Evolutionary conservation across 2,113 vertebrate genomes (phyloP).

Genomic region (Pelobates fuscus): DNA sequence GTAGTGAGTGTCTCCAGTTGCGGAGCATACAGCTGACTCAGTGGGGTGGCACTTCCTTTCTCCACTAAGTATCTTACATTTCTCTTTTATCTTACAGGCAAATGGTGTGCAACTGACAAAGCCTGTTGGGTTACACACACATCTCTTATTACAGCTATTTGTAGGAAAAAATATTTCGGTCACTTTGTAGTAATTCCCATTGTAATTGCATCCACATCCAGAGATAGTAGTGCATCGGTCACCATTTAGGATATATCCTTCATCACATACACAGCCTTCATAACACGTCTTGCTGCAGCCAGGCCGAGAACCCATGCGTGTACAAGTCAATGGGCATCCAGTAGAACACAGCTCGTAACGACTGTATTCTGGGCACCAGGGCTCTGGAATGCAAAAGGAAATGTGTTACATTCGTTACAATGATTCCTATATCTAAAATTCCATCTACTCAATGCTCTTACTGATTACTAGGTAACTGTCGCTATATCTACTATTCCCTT

Average conservation of each 20-base stretch:
- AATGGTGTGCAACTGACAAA: conserved; percentile 58
- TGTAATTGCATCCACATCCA: conserved; percentile 41
- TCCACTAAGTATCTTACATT: conserved; percentile 71
- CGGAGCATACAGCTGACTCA: conserved; percentile 68
- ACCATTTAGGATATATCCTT: conserved; percentile 47
- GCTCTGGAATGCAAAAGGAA: neutral
- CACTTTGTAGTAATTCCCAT: conserved; percentile 28
- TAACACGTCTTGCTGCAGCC: neutral
- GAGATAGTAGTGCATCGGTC: conserved; percentile 27
- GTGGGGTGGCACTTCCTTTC: conserved; percentile 73
- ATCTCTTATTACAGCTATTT: conserved; percentile 69
- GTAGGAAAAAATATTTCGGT: conserved; percentile 59
- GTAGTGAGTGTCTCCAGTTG: conserved; percentile 66
- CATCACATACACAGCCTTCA: conserved; percentile 48
- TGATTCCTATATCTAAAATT: no score
- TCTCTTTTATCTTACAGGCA: conserved; percentile 56
- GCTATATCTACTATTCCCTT: no score
- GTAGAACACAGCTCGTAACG: conserved; percentile 12
- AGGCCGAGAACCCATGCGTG: neutral
- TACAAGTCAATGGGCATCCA: conserved; percentile 27
- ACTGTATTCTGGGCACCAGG: conserved; percentile 22
- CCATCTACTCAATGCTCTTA: no score
- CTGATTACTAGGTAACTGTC: no score
- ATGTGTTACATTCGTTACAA: no score
- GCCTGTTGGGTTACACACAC: conserved; percentile 66